A percentile compares a stretch with the other conserved stretches of the same genome.
Conservation (phyloP, 2,888 invertebrate genomes). For the Dasysyrphus tricinctus region DNA sequence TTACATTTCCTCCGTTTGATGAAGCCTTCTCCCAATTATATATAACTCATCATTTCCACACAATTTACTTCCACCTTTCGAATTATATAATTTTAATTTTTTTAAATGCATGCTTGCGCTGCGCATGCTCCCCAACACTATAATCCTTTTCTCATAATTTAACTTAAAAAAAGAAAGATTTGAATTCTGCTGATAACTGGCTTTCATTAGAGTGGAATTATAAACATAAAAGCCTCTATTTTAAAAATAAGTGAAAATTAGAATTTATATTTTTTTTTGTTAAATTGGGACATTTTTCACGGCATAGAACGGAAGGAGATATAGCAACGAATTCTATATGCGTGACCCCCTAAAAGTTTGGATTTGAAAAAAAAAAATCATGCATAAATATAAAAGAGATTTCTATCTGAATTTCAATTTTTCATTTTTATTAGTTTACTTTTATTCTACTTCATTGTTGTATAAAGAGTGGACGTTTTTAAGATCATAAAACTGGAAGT, state of each 20-base stretch:
- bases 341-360: slow-evolving; percentile 40
- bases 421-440: slow-evolving; percentile 56
- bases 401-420: slow-evolving; percentile 64
- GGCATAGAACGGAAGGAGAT: not conserved
- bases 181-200: slow-evolving; percentile 34
- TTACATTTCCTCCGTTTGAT: slow-evolving; percentile 39
- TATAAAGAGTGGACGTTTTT: slow-evolving; percentile 53
- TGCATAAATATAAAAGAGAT: slow-evolving; percentile 45
- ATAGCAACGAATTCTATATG: slow-evolving; percentile 2
- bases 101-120: slow-evolving; percentile 40
- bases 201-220: slow-evolving; percentile 66
- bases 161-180: slow-evolving; percentile 9
- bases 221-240: slow-evolving; percentile 48
- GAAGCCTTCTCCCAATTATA: slow-evolving; percentile 20
- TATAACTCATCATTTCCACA: slow-evolving; percentile 65
- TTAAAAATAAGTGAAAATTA: slow-evolving; percentile 70
- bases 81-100: slow-evolving; percentile 6
- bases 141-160: slow-evolving; percentile 55
- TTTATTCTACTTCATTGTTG: slow-evolving; percentile 34
- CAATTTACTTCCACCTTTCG: slow-evolving; percentile 42
- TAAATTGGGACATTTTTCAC: slow-evolving; percentile 40
- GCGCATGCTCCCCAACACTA: slow-evolving; percentile 65
- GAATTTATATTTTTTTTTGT: slow-evolving; percentile 43
- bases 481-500: slow-evolving; percentile 66
- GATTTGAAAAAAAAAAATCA: not conserved